Evolutionary conservation across 1,140 invertebrate genomes (phyloP).

Genomic region (Trialeurodes vaporariorum): DNA sequence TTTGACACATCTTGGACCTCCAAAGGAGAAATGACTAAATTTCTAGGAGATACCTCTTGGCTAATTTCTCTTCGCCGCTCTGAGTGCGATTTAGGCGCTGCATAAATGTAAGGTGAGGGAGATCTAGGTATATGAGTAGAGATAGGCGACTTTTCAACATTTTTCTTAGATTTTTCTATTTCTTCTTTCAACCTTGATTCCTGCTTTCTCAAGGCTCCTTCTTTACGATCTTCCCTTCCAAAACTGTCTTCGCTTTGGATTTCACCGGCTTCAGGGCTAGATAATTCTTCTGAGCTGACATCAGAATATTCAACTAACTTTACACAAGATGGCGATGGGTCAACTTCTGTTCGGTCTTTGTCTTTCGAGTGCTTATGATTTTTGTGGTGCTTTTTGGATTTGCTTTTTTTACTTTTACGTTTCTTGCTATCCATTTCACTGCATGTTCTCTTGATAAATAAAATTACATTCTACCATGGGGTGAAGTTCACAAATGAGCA

Average conservation of each 20-base stretch:
- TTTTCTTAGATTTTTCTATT: neutral
- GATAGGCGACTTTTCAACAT: neutral
- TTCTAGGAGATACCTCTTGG: neutral
- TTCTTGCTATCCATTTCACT: neutral
- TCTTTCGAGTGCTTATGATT: neutral
- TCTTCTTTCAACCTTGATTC: neutral
- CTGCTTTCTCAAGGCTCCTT: neutral
- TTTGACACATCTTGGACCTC: neutral
- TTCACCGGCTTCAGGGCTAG: constrained; percentile 75
- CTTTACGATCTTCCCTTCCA: neutral
- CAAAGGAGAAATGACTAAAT: neutral
- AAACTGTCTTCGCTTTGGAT: constrained; percentile 49
- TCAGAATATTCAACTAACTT: constrained; percentile 74
- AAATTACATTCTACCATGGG: too few relatives aligned
- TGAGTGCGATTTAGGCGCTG: neutral
- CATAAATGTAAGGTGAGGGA: neutral
- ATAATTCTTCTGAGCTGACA: constrained; percentile 78
- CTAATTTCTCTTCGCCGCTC: neutral
- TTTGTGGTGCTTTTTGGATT: neutral
- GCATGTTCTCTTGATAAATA: too few relatives aligned
- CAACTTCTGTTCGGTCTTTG: neutral
- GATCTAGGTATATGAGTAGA: neutral
- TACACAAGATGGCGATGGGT: neutral
- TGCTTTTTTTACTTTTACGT: neutral
- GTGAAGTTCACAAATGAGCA: too few relatives aligned